These are phyloP conservation scores for Siniperca knerii DNA, from an alignment of 2,113 vertebrate species.

Conservation along the genomic window DNA sequence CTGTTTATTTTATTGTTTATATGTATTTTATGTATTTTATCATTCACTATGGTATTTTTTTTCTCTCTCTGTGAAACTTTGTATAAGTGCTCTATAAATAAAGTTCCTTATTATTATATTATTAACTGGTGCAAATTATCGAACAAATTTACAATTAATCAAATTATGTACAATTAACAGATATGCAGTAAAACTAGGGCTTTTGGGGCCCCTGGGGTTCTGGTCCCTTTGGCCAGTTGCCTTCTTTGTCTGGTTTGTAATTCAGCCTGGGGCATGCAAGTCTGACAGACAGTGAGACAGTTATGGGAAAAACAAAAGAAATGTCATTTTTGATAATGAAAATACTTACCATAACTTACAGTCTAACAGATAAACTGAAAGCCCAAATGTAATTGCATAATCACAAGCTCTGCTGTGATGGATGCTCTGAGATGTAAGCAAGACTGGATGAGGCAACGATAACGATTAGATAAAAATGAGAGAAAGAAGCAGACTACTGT, in stretches of 20 bases:
- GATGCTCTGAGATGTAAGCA: conserved; percentile 17
- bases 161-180: neutral
- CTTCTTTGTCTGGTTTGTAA: neutral
- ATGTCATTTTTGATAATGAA: conserved; percentile 1
- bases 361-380: conserved; percentile 12
- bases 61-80: too few species aligned
- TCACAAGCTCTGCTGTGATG: conserved; percentile 22
- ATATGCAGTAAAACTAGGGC: neutral
- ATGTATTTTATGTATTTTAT: too few species aligned
- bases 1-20: too few species aligned
- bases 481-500: conserved; percentile 35
- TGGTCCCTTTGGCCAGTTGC: neutral
- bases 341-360: neutral
- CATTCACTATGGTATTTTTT: too few species aligned
- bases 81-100: too few species aligned
- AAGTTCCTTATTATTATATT: too few species aligned
- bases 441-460: neutral
- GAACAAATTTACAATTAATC: too few species aligned
- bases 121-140: too few species aligned
- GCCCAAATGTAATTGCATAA: conserved; percentile 4
- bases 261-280: neutral
- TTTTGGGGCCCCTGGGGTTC: neutral
- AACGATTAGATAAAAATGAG: conserved; percentile 35
- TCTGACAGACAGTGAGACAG: neutral
- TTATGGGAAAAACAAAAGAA: neutral